Percentiles rank a stretch among this genome's conserved stretches.
These are phyloP conservation scores for Oryzias woworae DNA, from an alignment of 2,113 vertebrate species.

Conservation along the genomic window DNA sequence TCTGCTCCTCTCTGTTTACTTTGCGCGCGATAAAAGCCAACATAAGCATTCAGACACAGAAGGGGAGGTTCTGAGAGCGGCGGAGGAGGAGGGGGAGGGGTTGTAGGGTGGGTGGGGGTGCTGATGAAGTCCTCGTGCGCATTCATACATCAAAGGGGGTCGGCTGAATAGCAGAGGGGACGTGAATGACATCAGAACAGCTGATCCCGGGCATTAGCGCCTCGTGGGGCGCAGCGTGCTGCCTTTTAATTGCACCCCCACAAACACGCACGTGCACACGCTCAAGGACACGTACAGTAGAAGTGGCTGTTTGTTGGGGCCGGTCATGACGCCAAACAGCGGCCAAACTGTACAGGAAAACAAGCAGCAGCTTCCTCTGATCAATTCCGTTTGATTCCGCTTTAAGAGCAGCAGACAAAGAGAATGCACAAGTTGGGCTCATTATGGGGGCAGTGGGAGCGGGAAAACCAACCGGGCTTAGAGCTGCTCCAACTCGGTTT, in stretches of 20 bases:
- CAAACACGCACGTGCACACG: conserved; percentile 2
- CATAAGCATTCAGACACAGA: conserved; percentile 80
- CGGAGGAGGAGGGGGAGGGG: conserved; percentile 63
- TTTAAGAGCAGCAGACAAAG: conserved; percentile 49
- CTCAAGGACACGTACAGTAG: conserved; percentile 11
- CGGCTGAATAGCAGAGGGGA: conserved; percentile 80
- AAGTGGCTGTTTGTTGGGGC: conserved; percentile 17
- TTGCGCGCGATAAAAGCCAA: conserved; percentile 85
- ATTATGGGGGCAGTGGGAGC: conserved; percentile 6
- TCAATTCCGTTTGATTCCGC: conserved; percentile 53
- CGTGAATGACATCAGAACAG: conserved; percentile 82
- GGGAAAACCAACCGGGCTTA: conserved; percentile 14
- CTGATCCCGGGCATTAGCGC: conserved; percentile 85
- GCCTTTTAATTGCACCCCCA: conserved; percentile 67
- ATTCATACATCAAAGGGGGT: conserved; percentile 71
- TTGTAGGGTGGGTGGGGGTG: conserved; percentile 61
- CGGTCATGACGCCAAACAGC: conserved; percentile 27
- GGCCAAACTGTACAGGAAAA: conserved; percentile 40
- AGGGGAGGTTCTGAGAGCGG: conserved; percentile 71
- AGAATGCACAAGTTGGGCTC: conserved; percentile 32
- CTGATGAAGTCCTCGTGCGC: conserved; percentile 62
- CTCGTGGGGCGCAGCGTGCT: conserved; percentile 64
- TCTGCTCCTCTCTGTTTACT: conserved; percentile 78
- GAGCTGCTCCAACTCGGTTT: neutral
- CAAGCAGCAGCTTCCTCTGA: conserved; percentile 30